These are phyloP conservation scores for Brachionus rotundiformis DNA, from an alignment of 1,140 invertebrate genomes.

Conservation along the genomic window DNA sequence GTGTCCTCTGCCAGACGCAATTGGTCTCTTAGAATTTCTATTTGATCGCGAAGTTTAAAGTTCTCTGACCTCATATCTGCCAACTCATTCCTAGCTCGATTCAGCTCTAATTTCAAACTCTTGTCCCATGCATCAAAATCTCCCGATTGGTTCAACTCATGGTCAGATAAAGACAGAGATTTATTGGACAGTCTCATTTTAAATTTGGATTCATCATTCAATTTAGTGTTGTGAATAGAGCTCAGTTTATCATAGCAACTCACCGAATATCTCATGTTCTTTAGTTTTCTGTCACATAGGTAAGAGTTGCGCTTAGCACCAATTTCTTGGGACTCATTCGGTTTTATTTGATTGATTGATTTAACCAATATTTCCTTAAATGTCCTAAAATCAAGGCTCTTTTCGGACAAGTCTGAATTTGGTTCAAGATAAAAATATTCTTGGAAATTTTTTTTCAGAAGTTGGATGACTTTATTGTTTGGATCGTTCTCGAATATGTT, in stretches of 20 bases:
- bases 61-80: background rate
- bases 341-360: background rate
- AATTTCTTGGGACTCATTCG: background rate
- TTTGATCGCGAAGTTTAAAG: background rate
- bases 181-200: background rate
- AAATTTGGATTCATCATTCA: background rate
- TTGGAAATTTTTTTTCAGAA: background rate
- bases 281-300: conserved; percentile 2
- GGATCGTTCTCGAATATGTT: background rate
- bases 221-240: background rate
- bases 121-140: background rate
- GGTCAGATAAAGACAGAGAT: background rate
- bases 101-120: background rate
- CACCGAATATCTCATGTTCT: conserved; percentile 1
- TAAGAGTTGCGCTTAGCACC: background rate
- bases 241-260: conserved; percentile 12
- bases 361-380: conserved; percentile 6
- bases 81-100: background rate
- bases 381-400: background rate
- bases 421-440: background rate
- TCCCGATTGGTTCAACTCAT: background rate
- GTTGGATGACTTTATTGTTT: background rate
- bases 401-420: background rate
- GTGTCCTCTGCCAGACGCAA: conserved; percentile 2
- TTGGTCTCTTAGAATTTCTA: background rate